These are phyloP conservation scores for Perccottus glenii DNA, from an alignment of 2,113 vertebrate species.

Conservation along the genomic window DNA sequence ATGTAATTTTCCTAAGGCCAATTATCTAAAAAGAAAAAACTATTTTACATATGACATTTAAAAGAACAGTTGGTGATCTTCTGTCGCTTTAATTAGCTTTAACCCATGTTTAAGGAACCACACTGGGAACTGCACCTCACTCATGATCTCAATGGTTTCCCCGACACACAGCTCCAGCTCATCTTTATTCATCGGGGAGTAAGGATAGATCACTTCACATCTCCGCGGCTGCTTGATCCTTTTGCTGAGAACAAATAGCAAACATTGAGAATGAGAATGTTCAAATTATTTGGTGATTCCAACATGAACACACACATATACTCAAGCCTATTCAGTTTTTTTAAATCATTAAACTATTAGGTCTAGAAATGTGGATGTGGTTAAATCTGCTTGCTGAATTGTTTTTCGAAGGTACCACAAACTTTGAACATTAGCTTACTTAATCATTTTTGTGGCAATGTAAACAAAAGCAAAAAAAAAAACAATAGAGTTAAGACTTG, in stretches of 20 bases:
- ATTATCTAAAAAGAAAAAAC: background rate
- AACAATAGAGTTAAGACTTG: slow-evolving; percentile 1
- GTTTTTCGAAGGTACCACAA: too few relatives aligned
- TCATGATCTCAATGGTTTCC: slow-evolving; percentile 83
- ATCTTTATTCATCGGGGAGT: slow-evolving; percentile 76
- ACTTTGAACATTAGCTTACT: too few relatives aligned
- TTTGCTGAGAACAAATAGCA: slow-evolving; percentile 59
- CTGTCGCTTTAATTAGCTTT: background rate
- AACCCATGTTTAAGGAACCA: background rate
- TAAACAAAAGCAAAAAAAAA: background rate
- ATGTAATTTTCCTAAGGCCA: background rate
- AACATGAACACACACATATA: too few relatives aligned
- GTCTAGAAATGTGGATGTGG: too few relatives aligned
- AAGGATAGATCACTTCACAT: slow-evolving; percentile 82
- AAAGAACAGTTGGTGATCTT: slow-evolving; percentile 6
- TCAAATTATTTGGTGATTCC: too few relatives aligned
- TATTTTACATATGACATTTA: background rate
- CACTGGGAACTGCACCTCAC: slow-evolving; percentile 76
- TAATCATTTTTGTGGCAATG: background rate
- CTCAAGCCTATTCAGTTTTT: background rate
- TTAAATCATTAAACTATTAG: background rate
- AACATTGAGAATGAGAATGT: slow-evolving; percentile 8
- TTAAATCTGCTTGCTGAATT: too few relatives aligned
- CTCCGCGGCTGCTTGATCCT: slow-evolving; percentile 69
- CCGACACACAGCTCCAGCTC: slow-evolving; percentile 82